phyloP scores from a whole-genome alignment of 2,797 vertebrate species.

The Phataginus tricuspis region DNA sequence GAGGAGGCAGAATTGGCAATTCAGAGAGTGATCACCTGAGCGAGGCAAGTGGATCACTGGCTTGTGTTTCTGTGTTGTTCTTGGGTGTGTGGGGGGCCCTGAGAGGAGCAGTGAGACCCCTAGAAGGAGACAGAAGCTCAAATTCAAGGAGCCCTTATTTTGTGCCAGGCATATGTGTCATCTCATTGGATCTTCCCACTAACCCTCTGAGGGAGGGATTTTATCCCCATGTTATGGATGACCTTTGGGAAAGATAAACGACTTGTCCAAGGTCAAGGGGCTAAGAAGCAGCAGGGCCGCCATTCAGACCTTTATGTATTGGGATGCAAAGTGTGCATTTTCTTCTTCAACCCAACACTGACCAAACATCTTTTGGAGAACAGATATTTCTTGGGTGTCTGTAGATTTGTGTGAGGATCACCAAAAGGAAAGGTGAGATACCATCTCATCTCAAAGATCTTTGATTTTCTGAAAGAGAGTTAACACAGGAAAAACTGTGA shows the following conservation, averaged over 20 bases:
- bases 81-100: background rate
- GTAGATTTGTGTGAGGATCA: background rate
- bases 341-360: background rate
- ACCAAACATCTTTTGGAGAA: background rate
- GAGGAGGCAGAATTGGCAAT: background rate
- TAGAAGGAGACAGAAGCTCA: background rate
- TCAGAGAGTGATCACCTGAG: background rate
- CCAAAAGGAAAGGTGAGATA: background rate
- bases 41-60: background rate
- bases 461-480: background rate
- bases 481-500: background rate
- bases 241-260: background rate
- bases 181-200: background rate
- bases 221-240: background rate
- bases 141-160: background rate
- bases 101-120: background rate
- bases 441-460: background rate
- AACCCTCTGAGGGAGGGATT: background rate
- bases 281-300: background rate
- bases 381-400: background rate
- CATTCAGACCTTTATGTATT: background rate
- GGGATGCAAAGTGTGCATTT: background rate
- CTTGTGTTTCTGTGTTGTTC: fast-evolving
- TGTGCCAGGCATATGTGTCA: background rate
- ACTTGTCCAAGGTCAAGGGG: background rate